A percentile compares a stretch with the other conserved stretches of the same genome.
Conservation (phyloP, 2,113 vertebrate genomes). For the Rhinolophus sinicus region DNA sequence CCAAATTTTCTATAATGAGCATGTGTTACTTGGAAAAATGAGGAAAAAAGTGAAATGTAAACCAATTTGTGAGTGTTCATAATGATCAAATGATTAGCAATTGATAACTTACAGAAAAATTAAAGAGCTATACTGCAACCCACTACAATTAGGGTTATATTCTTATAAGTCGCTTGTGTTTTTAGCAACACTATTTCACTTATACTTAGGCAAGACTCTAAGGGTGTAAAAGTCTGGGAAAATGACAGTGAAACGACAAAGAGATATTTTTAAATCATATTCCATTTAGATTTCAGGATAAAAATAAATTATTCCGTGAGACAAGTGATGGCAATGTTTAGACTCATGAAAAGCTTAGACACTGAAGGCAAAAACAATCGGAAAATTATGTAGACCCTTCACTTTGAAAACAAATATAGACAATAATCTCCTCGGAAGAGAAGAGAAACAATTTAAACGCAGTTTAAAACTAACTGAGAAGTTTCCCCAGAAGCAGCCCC, state of each 20-base stretch:
- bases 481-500: background rate
- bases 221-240: background rate
- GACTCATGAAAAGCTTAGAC: background rate
- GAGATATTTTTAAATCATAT: background rate
- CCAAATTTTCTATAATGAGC: background rate
- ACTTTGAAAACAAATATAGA: background rate
- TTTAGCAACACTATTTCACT: background rate
- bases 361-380: background rate
- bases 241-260: background rate
- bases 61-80: background rate
- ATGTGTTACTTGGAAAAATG: background rate
- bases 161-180: background rate
- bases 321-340: background rate
- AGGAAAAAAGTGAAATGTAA: background rate
- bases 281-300: constrained; percentile 6
- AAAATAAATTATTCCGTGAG: background rate
- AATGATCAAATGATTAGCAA: background rate
- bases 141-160: background rate
- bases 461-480: background rate
- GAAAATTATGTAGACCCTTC: background rate
- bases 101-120: background rate
- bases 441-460: background rate
- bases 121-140: background rate
- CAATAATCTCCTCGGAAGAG: background rate
- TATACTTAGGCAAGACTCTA: background rate